A percentile compares a stretch with the other conserved stretches of the same genome.
Conservation (phyloP, 2,113 vertebrate species). For the Etheostoma spectabile region DNA sequence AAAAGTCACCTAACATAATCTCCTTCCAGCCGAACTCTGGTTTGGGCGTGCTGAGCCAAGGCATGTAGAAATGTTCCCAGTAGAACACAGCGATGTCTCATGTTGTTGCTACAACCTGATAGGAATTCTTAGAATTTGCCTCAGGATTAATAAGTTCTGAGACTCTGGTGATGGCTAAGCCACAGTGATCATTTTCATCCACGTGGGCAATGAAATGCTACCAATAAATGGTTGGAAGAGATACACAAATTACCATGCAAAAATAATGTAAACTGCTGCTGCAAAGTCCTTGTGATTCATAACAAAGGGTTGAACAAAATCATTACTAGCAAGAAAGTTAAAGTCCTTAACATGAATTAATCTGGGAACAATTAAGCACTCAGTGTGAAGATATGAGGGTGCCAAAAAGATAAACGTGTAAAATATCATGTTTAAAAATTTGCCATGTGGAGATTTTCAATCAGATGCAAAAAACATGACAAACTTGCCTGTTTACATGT, state of each 20-base stretch:
- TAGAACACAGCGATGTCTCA: conserved; percentile 47
- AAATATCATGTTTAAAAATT: no score
- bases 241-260: conserved; percentile 71
- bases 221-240: not conserved
- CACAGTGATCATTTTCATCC: conserved; percentile 34
- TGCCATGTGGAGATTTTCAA: no score
- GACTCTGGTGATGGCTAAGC: conserved; percentile 8
- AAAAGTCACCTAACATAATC: conserved; percentile 79
- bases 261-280: conserved; percentile 10
- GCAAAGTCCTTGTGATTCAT: not conserved
- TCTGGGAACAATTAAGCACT: not conserved
- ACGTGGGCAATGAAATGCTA: not conserved
- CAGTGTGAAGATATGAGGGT: no score
- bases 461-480: no score
- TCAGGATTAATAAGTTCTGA: conserved; percentile 21
- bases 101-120: not conserved
- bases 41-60: conserved; percentile 5
- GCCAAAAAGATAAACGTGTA: no score
- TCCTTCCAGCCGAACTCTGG: conserved; percentile 73
- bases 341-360: not conserved
- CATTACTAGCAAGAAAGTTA: not conserved
- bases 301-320: not conserved
- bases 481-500: no score
- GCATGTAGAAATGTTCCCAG: conserved; percentile 7
- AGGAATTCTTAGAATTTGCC: not conserved